phyloP scores from a whole-genome alignment of 2,113 vertebrate species.

The Candoia aspera region DNA sequence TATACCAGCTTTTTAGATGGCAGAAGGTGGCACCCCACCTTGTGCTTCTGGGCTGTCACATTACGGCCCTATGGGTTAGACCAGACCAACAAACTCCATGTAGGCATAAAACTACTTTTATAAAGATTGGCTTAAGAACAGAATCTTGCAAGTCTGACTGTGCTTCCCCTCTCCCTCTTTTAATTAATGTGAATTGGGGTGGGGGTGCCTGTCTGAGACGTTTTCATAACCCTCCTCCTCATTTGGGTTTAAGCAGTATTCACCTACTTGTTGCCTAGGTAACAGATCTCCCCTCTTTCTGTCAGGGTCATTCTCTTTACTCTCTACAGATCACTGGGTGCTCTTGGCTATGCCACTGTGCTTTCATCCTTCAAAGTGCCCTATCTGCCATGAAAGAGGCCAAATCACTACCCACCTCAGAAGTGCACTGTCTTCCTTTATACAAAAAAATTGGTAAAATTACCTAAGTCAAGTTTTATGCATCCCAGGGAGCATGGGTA shows the following conservation, averaged over 20 bases:
- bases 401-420: neutral
- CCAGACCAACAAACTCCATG: neutral
- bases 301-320: neutral
- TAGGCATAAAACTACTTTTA: neutral
- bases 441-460: neutral
- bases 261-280: neutral
- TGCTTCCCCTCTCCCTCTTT: neutral
- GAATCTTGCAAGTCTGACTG: neutral
- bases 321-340: neutral
- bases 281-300: neutral
- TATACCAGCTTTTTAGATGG: neutral
- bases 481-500: neutral
- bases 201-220: neutral
- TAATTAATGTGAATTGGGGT: neutral
- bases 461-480: neutral
- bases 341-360: neutral
- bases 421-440: neutral
- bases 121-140: neutral
- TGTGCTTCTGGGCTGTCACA: neutral
- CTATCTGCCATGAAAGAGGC: neutral
- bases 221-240: neutral
- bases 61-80: neutral
- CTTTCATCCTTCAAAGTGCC: neutral
- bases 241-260: neutral
- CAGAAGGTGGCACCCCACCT: neutral